Evolutionary conservation across 2,113 vertebrate species (phyloP), one percentile per base, ranked within the genome.

Genomic region (Aphelocoma coerulescens): DNA sequence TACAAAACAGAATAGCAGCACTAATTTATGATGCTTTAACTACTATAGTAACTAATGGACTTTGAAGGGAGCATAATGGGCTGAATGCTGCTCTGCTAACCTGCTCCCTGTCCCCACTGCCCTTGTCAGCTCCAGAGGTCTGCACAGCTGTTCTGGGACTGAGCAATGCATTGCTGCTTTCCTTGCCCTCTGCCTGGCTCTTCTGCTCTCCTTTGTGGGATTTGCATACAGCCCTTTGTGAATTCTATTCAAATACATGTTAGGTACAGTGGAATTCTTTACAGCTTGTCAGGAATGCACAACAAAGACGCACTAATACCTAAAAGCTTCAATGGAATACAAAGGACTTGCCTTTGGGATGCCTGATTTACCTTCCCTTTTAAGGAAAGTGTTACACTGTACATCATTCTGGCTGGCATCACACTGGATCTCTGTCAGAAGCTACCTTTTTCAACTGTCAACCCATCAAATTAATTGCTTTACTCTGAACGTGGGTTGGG

Each of bases 391-490:
- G 65, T 74, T 88, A 82, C 48, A 69, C 26, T 27, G 63, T 59
- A 33, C 62, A 85, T 91, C 71, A 91, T 82, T 94, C 88, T 91
- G 57, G 77, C 95, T 96, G 66, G 77, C 59, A 92, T 72, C 76
- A 89, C 51, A 58, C 66, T 87, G 78, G 65, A 84, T 91, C 68
- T 92, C 81, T 97, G 91, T 93, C 93, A 96, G 91, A 89, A 94
- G 66, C 24, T 93, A 74, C 87, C 54, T 96, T 96, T 93, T 95
- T 91, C 35, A 97, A 71, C 85, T 93, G 96, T 95, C 91, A 96
- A 69, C 74, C 68, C 69, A 65, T 94, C 94, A 95, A 96, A 89
- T 91, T 96, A 95, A 97, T 96, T 95, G 91, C 91, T 93, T 94
- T 94, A 15, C 89, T 97, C 72, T 73, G 73, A 78, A 87, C 12